A percentile compares a stretch with the other conserved stretches of the same genome.
Evolutionary conservation across 2,113 vertebrate species (phyloP).

Genomic region (Laticauda laticaudata): DNA sequence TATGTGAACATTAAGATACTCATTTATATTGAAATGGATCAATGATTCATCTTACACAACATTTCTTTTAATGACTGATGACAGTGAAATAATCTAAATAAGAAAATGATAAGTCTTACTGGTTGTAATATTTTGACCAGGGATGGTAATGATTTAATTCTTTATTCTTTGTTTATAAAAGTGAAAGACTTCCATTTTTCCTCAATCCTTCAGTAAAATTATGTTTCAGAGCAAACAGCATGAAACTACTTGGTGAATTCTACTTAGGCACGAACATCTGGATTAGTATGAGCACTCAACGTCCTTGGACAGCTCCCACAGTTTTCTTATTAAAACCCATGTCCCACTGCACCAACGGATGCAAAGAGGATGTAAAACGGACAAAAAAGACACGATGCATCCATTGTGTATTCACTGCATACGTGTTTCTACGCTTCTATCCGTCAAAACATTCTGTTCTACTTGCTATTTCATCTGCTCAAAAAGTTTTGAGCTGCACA

Average conservation of each 20-base stretch:
- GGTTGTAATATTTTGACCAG: not conserved
- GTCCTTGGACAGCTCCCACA: not conserved
- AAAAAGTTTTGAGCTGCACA: too few species aligned
- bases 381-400: too few species aligned
- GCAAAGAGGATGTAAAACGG: too few species aligned
- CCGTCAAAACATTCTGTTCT: too few species aligned
- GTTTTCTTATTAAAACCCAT: not conserved
- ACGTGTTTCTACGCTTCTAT: too few species aligned
- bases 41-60: not conserved
- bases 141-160: not conserved
- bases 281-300: not conserved
- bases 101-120: not conserved
- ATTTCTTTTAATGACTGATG: not conserved
- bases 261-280: not conserved
- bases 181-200: not conserved
- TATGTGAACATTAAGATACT: not conserved
- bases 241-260: not conserved
- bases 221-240: not conserved
- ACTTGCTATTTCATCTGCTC: too few species aligned
- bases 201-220: not conserved
- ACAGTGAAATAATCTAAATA: not conserved
- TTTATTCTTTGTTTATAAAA: not conserved
- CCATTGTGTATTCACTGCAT: too few species aligned
- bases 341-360: too few species aligned
- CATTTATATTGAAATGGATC: not conserved